Base-by-base conservation (phyloP, 1,140 invertebrate genomes). In the Zeugodacus cucurbitae region DNA sequence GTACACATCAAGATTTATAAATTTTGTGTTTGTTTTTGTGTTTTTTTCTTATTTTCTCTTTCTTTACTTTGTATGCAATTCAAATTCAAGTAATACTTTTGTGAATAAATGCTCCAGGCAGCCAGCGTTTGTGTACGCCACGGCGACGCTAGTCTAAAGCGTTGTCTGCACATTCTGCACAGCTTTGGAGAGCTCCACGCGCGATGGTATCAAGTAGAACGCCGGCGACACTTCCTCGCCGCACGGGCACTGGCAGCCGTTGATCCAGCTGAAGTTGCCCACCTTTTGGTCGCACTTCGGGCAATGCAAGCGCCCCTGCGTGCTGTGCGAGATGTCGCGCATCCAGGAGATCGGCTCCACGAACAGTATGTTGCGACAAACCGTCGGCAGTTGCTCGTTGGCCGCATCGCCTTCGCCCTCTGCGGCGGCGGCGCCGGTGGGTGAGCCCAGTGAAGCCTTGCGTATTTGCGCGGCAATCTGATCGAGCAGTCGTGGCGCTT, bases 151-250 rank as follows among this genome's bases (percentile, higher is more conserved):
- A 82, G 67, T 87, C 95, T 95, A 97, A 90, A 97, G 95, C 26
- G 97, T 97, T 54, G 96, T 95, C 94, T 97, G 96, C 88, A 98
- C 96, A 93, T 97, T 98, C 92, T 97, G 96, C 58, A 98, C 97
- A 87, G 96, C 96, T 92, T 97, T 97, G 87, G 96, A 97, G 94
- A 96, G 96, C 92, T 98, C 97, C 67, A 98, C 96, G 94, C 97
- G 97, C 5, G 97, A 97, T 78, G 97, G 97, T 90, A 97, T 96
- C 86, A 98, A 94, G 93, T 98, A 98, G 94, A 98, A 98, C 11
- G 97, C 97, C 1, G 97, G 97, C 29, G 97, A 96, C 87, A 97
- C 96, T 93, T 97, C 96, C 88, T 96, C 96, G 4, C 97, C 97
- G 93, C 97, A 98, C 3, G 97, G 96, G 93, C 97, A 98, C 89